Conservation (phyloP, 2,888 invertebrate species). For the Drosophila cognata region DNA sequence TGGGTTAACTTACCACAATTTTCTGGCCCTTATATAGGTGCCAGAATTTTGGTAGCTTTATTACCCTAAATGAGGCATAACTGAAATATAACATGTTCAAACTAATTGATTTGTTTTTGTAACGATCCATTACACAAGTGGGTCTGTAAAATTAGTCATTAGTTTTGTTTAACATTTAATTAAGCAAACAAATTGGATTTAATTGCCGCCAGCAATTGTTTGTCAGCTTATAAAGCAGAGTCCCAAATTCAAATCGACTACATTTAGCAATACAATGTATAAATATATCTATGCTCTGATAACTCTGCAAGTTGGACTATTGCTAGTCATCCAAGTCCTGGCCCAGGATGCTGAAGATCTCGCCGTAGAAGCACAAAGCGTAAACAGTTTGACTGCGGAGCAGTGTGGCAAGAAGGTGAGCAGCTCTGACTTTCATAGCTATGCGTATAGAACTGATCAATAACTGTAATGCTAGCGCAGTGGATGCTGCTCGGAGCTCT, state of each 20-base stretch:
- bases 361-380: background rate
- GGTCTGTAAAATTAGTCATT: constrained; percentile 1
- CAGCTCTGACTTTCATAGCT: too few relatives aligned
- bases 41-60: background rate
- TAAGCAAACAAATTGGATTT: constrained; percentile 41
- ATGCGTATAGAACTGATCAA: background rate
- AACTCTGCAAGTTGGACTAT: background rate
- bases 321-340: background rate
- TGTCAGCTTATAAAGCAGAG: constrained; percentile 52
- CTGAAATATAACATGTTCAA: background rate
- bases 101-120: constrained; percentile 22
- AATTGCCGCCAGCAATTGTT: background rate
- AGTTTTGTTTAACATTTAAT: constrained; percentile 50
- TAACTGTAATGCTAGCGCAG: constrained; percentile 36
- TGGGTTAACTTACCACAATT: background rate
- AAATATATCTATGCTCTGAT: background rate
- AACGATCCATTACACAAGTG: constrained; percentile 49
- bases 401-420: constrained; percentile 57
- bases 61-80: constrained; percentile 22
- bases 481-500: constrained; percentile 58
- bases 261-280: constrained; percentile 15
- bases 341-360: constrained; percentile 42
- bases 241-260: constrained; percentile 1
- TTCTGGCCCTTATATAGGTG: constrained; percentile 29
- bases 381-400: constrained; percentile 26